Evolutionary conservation across 2,113 vertebrate species (phyloP).

Genomic region (Micromys minutus): DNA sequence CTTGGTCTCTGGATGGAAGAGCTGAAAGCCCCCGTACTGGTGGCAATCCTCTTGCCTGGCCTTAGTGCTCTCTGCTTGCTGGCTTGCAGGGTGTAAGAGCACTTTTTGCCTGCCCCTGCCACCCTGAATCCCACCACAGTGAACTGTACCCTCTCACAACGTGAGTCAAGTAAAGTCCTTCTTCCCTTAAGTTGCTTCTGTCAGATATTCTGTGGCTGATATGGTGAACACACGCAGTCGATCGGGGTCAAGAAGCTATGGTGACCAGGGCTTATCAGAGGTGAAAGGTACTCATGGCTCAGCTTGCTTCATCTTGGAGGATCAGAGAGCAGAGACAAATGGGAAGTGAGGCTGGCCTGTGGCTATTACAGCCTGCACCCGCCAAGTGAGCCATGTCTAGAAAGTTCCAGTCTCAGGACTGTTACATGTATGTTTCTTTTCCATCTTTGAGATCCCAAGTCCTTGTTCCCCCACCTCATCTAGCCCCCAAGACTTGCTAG

Average conservation of each 20-base stretch:
- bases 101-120: not conserved
- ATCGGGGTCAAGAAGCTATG: not conserved
- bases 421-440: no score
- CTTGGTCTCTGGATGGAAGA: not conserved
- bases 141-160: not conserved
- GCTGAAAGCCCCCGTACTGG: not conserved
- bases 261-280: not conserved
- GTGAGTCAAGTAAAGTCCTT: not conserved
- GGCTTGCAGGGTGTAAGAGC: not conserved
- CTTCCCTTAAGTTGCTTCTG: not conserved
- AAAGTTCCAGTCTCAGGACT: not conserved
- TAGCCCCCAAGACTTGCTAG: no score
- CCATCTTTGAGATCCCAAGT: no score
- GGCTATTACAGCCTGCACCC: not conserved
- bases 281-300: not conserved
- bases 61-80: not conserved
- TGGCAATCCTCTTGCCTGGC: not conserved
- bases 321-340: not conserved
- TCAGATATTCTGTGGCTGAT: not conserved
- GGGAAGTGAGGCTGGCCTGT: not conserved
- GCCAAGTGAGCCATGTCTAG: not conserved
- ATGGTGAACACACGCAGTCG: not conserved
- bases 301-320: not conserved
- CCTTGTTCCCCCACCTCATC: no score
- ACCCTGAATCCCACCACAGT: not conserved